Base-by-base conservation (phyloP, 2,888 invertebrate species). In the Palloptera scutellata region DNA sequence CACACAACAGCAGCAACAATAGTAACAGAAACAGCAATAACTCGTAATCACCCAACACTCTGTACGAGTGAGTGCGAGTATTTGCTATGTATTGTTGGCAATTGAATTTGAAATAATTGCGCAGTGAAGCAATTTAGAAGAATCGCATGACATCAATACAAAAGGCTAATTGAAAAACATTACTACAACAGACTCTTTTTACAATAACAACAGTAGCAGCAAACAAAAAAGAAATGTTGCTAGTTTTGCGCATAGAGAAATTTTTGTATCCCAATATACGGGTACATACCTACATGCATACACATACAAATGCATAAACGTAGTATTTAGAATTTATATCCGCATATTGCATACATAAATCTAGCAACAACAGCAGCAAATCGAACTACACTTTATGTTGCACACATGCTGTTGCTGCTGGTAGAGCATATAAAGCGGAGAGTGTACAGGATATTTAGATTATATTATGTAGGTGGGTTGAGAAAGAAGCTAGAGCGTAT, bases 91-190 rank as follows among this genome's bases (percentile, higher is more conserved):
- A n/a, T 66, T 68, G 67, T 67, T 70, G 65, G 69, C 78, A 76
- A 73, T 76, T 76, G 72, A 76, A 81, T 79, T 79, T 79, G 81
- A 81, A 81, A 81, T 81, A 81, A 81, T 81, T 81, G 81, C 78
- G 76, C 80, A 81, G 73, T 81, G 79, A 80, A 82, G 81, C 81
- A 81, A 82, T 81, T 81, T 80, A 80, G 77, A 80, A 81, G 81
- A 80, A 81, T 81, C 79, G 75, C 78, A 72, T 77, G 67, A 67
- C 58, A 43, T 19, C 71, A 65, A 69, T 15, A 58, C 42, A 51
- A 66, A 45, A n/a, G 54, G 53, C 66, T 66, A 66, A 66, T 66
- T 61, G 66, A 66, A 61, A 66, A 61, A 55, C 61, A 51, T 45
- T 20, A 19, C 43, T n/a, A n/a, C 42, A 30, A 40, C 57, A 57